Evolutionary conservation across 2,113 vertebrate genomes (phyloP), one percentile per base, ranked within the genome.

Genomic region (Spea multiplicata): DNA sequence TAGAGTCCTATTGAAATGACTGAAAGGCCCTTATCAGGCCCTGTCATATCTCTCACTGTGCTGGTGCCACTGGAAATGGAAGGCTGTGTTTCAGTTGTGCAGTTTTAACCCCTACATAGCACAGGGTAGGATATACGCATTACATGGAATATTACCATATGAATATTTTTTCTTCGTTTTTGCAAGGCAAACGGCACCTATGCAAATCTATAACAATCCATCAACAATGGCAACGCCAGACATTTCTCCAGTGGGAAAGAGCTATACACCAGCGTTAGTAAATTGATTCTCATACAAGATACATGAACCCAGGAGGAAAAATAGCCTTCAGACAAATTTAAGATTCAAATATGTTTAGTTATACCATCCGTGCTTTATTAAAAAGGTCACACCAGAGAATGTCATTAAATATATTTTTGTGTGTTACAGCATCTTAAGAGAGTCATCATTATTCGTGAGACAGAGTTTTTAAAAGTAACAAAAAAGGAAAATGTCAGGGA

Each of bases 21-120:
- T 79, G 77, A 79, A 78, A 79, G 70, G 71, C 62, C 50, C 70
- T 79, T 79, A 79, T 79, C 77, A 73, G 70, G 53, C 62, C 62
- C 69, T 73, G 77, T 79, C 77, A 79, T 79, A 73, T 73, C 77
- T 66, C 44, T 66, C 30, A 45, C 48, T n/a, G 76, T 66, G 76
- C 76, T 53, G 77, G 70, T 79, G 77, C 61, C 77, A 73, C 70
- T 57, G 77, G 50, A 73, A 73, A 79, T 44, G 45, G 70, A 73
- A 78, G 59, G 57, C 76, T 53, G 67, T 48, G 47, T 78, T 72
- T 53, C 68, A 72, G 76, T 69, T 78, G 45, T 30, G 30, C 30
- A 30, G 30, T 30, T 30, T 30, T 30, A 30, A 30, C 30, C 30
- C 30, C 30, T 30, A 30, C 30, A 30, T 30, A 30, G 30, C 30